Evolutionary conservation across 2,113 vertebrate genomes (phyloP), one percentile per base, ranked within the genome.

Genomic region (Python bivittatus): DNA sequence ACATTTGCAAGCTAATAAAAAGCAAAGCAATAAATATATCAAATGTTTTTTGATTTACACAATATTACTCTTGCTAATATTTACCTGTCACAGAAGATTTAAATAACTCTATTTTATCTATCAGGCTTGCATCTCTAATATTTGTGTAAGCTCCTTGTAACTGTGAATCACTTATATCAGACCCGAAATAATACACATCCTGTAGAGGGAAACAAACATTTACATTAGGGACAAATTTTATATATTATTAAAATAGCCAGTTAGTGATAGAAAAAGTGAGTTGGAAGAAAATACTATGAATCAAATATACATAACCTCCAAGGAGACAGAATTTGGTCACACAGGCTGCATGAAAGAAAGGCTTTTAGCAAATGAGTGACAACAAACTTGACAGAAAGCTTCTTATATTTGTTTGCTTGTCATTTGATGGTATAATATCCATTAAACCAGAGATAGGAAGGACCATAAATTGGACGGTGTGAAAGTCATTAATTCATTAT

Each of bases 11-110:
- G 56, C 79, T 23, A 86, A 20, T 54, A 64, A 33, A 53, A 61
- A 79, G 7, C n/a, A 57, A 83, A 38, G 20, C 13, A 87, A 33
- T 22, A 6, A 6, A 15, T 0, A 33, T 42, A 84, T 38, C 72
- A 8, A 88, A 5, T 15, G 58, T 52, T 9, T 1, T 33, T 60
- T 85, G 52, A 88, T 4, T 84, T 48, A 33, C 10, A 89, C n/a
- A n/a, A 3, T 6, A 88, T n/a, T 42, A 91, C 87, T 64, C 48
- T 60, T 92, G 61, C 89, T 88, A 91, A 61, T 60, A 86, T 92
- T 96, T 97, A 99, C 98, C 98, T 96, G 95, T 96, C 52, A 98
- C 98, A 57, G 99, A 99, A 29, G 97, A 97, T 96, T 97, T 98
- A 68, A 99, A 93, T 89, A 99, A 94, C 22, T 98, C 97, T 29